A percentile compares a stretch with the other conserved stretches of the same genome.
phyloP scores from a whole-genome alignment of 2,797 vertebrate species.

The Intellagama lesueurii region DNA sequence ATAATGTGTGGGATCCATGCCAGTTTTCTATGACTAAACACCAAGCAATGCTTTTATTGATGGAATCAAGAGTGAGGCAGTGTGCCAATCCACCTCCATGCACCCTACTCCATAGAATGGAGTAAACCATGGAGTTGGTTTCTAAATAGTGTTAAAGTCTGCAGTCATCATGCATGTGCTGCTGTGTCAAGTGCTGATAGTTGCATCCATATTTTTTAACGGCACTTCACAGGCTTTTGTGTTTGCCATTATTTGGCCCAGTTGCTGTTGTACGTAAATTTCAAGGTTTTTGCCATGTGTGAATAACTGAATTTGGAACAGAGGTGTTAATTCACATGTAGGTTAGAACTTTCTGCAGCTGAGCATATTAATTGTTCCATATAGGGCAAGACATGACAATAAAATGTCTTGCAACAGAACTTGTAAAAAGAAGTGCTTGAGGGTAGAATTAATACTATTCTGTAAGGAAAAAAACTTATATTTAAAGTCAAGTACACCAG shows the following conservation, averaged over 20 bases:
- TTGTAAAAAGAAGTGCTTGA: neutral
- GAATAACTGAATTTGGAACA: constrained; percentile 14
- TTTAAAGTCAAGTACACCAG: neutral
- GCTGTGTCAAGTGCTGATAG: too few species aligned
- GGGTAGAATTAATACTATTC: neutral
- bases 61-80: too few species aligned
- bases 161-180: too few species aligned
- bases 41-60: too few species aligned
- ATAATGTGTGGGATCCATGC: too few species aligned
- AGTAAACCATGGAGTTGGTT: too few species aligned
- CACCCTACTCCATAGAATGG: too few species aligned
- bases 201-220: too few species aligned
- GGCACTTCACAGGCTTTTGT: neutral
- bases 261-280: neutral
- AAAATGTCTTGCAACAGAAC: neutral
- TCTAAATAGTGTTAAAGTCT: too few species aligned
- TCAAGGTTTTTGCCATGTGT: neutral
- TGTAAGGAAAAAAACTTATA: neutral
- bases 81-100: too few species aligned
- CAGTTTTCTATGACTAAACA: too few species aligned
- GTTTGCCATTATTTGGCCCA: neutral
- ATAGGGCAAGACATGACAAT: neutral
- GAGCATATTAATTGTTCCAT: constrained; percentile 5
- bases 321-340: constrained; percentile 51
- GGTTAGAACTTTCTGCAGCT: neutral